Percentiles rank a stretch among this genome's conserved stretches.
phyloP scores from a whole-genome alignment of 2,888 invertebrate genomes.

The Agrotis clavis region DNA sequence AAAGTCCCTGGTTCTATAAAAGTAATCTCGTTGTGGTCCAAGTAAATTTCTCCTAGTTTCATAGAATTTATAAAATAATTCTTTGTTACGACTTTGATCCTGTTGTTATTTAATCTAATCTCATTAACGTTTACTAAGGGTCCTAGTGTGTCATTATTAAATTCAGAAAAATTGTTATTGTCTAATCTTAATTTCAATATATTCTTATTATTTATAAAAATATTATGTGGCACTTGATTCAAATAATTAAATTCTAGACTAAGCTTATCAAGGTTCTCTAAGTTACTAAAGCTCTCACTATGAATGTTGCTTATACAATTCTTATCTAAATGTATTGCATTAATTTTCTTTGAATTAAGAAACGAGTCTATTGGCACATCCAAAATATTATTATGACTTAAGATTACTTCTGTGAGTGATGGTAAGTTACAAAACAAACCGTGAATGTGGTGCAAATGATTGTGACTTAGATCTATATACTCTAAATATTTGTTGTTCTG shows the following conservation, averaged over 20 bases:
- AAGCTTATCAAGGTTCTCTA: constrained; percentile 94
- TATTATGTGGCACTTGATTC: constrained; percentile 94
- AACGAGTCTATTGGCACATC: constrained; percentile 96
- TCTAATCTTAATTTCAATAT: constrained; percentile 96
- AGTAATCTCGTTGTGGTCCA: constrained; percentile 96
- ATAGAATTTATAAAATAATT: constrained; percentile 95
- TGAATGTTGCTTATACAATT: constrained; percentile 96
- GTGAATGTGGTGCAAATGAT: constrained; percentile 96
- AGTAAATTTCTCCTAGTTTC: constrained; percentile 94
- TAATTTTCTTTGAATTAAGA: constrained; percentile 94
- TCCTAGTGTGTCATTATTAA: constrained; percentile 95
- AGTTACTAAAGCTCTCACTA: constrained; percentile 94
- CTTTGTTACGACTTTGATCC: constrained; percentile 93
- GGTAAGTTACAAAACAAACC: constrained; percentile 96
- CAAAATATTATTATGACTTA: constrained; percentile 97
- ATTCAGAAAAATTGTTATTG: constrained; percentile 95
- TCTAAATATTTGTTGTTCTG: constrained; percentile 94
- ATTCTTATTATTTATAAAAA: constrained; percentile 94
- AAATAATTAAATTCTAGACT: constrained; percentile 97
- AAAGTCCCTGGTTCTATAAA: constrained; percentile 96
- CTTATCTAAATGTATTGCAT: constrained; percentile 95
- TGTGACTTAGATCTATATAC: constrained; percentile 96
- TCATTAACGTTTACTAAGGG: constrained; percentile 94
- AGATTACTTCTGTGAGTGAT: constrained; percentile 94
- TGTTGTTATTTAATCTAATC: constrained; percentile 96